Percentiles rank a stretch among this genome's conserved stretches.
Evolutionary conservation across 2,797 vertebrate species (phyloP).

Genomic region (Staurois parvus): DNA sequence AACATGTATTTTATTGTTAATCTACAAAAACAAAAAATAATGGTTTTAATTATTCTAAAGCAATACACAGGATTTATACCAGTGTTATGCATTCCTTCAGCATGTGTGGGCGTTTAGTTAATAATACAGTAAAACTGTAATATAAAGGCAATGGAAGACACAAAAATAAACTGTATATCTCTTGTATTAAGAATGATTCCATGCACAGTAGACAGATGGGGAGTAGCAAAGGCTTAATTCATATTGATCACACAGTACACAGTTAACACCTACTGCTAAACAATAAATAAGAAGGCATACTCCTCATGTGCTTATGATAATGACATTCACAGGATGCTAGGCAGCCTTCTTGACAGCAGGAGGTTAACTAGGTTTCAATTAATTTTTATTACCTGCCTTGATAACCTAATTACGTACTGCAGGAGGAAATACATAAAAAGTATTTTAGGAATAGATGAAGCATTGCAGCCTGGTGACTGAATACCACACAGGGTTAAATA

Average conservation of each 20-base stretch:
- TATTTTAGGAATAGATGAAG: conserved; percentile 5
- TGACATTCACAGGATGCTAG: neutral
- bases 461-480: conserved; percentile 14
- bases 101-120: too few relatives aligned
- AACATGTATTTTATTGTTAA: too few relatives aligned
- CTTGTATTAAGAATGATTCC: neutral
- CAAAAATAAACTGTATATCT: too few relatives aligned
- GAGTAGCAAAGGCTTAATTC: neutral
- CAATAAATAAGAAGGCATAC: neutral
- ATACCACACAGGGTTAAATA: conserved; percentile 38
- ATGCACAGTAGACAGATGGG: neutral
- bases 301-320: neutral
- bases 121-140: too few relatives aligned
- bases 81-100: too few relatives aligned
- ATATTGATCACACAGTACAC: neutral
- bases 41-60: too few relatives aligned
- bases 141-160: too few relatives aligned
- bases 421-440: conserved; percentile 1
- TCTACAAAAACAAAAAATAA: too few relatives aligned
- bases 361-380: conserved; percentile 8
- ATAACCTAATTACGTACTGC: conserved; percentile 38
- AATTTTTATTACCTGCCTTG: conserved; percentile 14
- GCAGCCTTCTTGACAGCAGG: neutral
- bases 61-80: too few relatives aligned
- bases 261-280: neutral